Evolutionary conservation across 1,140 invertebrate species (phyloP).

Genomic region (Sinonovacula constricta): DNA sequence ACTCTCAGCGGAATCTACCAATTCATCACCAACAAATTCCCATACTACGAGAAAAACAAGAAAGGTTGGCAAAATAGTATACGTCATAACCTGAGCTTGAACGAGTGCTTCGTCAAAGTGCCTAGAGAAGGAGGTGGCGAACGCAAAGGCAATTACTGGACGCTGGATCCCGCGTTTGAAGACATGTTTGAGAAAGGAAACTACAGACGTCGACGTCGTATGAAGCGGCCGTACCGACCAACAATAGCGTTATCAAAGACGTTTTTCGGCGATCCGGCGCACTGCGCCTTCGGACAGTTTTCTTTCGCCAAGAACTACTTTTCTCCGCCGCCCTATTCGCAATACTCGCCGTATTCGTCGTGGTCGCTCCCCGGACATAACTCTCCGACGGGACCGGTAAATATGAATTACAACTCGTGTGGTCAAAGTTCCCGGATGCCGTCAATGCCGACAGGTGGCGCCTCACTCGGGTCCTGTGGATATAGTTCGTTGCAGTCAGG

Average conservation of each 20-base stretch:
- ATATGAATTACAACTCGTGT: slow-evolving; percentile 69
- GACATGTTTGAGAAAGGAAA: slow-evolving; percentile 79
- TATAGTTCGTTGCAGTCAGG: slow-evolving; percentile 58
- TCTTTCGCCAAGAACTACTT: slow-evolving; percentile 72
- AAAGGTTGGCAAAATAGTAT: slow-evolving; percentile 79
- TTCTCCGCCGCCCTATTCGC: slow-evolving; percentile 67
- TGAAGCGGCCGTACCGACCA: slow-evolving; percentile 73
- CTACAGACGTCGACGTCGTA: slow-evolving; percentile 73
- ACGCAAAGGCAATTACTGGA: slow-evolving; percentile 78
- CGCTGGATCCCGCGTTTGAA: slow-evolving; percentile 76
- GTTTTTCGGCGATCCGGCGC: slow-evolving; percentile 67
- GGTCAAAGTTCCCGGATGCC: slow-evolving; percentile 63
- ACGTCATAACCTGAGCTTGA: slow-evolving; percentile 77
- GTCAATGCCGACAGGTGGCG: slow-evolving; percentile 60
- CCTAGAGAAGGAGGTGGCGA: slow-evolving; percentile 75
- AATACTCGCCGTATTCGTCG: slow-evolving; percentile 71
- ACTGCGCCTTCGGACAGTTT: slow-evolving; percentile 71
- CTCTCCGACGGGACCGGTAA: slow-evolving; percentile 53
- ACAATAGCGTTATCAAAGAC: slow-evolving; percentile 72
- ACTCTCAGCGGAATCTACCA: slow-evolving; percentile 80
- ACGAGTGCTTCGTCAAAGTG: slow-evolving; percentile 79
- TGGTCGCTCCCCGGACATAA: slow-evolving; percentile 65
- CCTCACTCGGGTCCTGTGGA: slow-evolving; percentile 59
- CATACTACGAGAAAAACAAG: slow-evolving; percentile 77
- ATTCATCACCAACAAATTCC: slow-evolving; percentile 75